Evolutionary conservation across 1,140 invertebrate genomes (phyloP).

Genomic region (Ceratosolen fusciceps): DNA sequence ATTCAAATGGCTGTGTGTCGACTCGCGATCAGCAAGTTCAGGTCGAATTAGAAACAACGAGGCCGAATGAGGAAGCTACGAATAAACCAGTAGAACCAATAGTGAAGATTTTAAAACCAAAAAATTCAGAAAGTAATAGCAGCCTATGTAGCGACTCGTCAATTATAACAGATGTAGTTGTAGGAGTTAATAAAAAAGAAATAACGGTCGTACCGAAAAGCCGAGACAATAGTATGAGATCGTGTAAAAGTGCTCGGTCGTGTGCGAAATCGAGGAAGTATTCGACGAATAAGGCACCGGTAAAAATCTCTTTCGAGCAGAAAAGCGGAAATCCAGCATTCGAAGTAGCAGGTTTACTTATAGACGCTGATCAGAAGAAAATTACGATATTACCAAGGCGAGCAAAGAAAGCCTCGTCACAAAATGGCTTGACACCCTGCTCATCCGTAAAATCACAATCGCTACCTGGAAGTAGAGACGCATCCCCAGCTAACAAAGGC

Average conservation of each 20-base stretch:
- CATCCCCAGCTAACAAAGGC: slow-evolving; percentile 50
- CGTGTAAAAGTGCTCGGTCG: slow-evolving; percentile 25
- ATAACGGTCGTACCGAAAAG: slow-evolving; percentile 59
- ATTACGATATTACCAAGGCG: slow-evolving; percentile 36
- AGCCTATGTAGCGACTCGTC: slow-evolving; percentile 52
- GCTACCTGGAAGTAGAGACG: slow-evolving; percentile 34
- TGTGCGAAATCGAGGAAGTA: neutral
- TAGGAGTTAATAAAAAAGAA: slow-evolving; percentile 58
- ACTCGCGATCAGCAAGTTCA: slow-evolving; percentile 39
- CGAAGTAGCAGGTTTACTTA: slow-evolving; percentile 27
- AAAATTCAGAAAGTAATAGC: slow-evolving; percentile 53
- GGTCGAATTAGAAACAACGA: slow-evolving; percentile 33
- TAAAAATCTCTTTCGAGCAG: slow-evolving; percentile 42
- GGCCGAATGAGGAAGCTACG: slow-evolving; percentile 11
- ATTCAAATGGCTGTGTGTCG: slow-evolving; percentile 5
- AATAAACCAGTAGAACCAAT: slow-evolving; percentile 58
- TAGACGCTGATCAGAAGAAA: slow-evolving; percentile 31
- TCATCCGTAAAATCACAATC: slow-evolving; percentile 51
- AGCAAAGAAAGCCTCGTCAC: slow-evolving; percentile 32
- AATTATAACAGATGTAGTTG: slow-evolving; percentile 54
- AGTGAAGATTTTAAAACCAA: slow-evolving; percentile 60
- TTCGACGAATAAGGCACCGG: slow-evolving; percentile 1
- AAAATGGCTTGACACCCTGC: slow-evolving; percentile 39
- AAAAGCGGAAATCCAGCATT: neutral
- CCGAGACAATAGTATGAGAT: slow-evolving; percentile 44